Conservation (phyloP, 1,140 invertebrate genomes). For the Philotrypesis tridentata region DNA sequence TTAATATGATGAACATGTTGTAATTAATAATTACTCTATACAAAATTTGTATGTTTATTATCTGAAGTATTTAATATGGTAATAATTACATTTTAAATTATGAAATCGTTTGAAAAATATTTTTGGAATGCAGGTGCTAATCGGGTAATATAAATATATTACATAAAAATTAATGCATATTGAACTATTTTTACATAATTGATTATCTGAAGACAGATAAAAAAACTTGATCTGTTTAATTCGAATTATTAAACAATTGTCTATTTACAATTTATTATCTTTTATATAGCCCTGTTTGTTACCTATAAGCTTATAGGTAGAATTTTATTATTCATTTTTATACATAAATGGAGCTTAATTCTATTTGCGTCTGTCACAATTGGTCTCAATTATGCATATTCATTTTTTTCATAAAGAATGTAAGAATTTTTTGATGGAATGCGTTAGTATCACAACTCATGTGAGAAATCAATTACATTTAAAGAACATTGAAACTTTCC, state of each 20-base stretch:
- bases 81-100: background rate
- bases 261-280: conserved; percentile 17
- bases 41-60: background rate
- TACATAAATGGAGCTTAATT: conserved; percentile 18
- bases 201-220: background rate
- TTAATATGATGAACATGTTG: too few relatives aligned
- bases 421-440: conserved; percentile 19
- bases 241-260: background rate
- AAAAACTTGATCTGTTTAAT: background rate
- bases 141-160: too few relatives aligned
- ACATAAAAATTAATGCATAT: background rate
- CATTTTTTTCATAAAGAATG: conserved; percentile 5
- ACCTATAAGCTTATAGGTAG: background rate
- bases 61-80: background rate
- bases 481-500: conserved; percentile 7
- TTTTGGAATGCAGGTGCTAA: too few relatives aligned
- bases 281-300: background rate
- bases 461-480: conserved; percentile 20
- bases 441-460: background rate
- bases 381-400: conserved; percentile 9
- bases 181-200: background rate
- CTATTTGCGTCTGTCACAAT: conserved; percentile 31
- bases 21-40: background rate
- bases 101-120: background rate
- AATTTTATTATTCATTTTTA: conserved; percentile 19